Conservation (phyloP, 2,797 vertebrate species). For the Crax fasciolata region DNA sequence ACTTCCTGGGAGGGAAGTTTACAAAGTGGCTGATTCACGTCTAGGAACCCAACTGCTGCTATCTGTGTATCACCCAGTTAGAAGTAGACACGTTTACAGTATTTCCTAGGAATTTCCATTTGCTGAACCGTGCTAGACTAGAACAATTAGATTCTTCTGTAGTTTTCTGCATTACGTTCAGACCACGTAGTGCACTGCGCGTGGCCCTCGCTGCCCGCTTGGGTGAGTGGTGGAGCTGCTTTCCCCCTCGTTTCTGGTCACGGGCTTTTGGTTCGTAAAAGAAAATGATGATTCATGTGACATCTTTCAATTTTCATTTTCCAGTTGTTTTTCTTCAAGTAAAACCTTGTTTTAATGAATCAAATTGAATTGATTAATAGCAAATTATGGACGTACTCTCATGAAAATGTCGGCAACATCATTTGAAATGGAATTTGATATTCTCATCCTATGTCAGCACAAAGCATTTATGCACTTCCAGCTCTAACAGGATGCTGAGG, state of each 20-base stretch:
- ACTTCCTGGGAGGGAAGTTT: not conserved
- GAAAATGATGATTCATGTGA: constrained; percentile 30
- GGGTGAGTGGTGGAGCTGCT: not conserved
- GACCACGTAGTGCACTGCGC: not conserved
- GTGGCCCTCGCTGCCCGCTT: not conserved
- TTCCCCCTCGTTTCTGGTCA: not conserved
- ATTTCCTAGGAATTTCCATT: not conserved
- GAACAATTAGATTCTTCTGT: not conserved
- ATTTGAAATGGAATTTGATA: constrained; percentile 20
- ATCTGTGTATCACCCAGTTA: constrained; percentile 5
- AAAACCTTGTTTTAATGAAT: constrained; percentile 41
- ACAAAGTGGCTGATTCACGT: not conserved
- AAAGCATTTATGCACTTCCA: not conserved
- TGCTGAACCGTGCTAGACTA: not conserved
- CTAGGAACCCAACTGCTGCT: not conserved
- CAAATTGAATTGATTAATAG: constrained; percentile 20
- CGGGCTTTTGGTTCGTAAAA: constrained; percentile 24
- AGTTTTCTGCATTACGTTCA: not conserved
- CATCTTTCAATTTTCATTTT: not conserved
- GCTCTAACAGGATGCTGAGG: not conserved
- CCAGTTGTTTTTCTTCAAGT: not conserved
- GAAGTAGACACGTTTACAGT: not conserved
- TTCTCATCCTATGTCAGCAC: not conserved
- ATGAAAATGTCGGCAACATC: not conserved
- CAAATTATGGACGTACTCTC: not conserved